These are phyloP conservation scores for Synanthedon tipuliformis DNA, from an alignment of 2,888 invertebrate species.

Conservation along the genomic window DNA sequence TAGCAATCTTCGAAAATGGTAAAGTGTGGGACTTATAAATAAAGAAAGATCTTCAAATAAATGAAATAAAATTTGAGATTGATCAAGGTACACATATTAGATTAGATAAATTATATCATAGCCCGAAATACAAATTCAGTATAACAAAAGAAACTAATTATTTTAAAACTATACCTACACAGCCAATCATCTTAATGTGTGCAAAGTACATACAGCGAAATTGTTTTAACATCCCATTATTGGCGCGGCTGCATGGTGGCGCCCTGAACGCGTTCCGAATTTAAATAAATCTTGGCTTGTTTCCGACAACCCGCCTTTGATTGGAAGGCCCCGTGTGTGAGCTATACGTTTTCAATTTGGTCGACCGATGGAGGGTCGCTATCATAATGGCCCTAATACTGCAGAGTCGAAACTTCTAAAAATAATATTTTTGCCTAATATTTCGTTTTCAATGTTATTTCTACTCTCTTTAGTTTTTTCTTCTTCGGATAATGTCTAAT, in stretches of 20 bases:
- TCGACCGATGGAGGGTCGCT: conserved; percentile 18
- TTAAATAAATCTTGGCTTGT: conserved; percentile 35
- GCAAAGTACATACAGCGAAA: conserved; percentile 4
- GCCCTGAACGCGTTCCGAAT: conserved; percentile 17
- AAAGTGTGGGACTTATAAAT: too few species aligned
- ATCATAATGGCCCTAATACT: background rate
- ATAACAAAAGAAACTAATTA: background rate
- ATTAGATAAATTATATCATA: too few species aligned
- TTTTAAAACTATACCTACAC: conserved; percentile 1
- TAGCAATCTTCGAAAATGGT: too few species aligned
- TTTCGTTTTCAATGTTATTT: too few species aligned
- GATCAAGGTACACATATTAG: too few species aligned
- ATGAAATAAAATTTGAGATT: too few species aligned
- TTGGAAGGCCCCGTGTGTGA: conserved; percentile 10
- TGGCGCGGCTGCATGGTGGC: conserved; percentile 4
- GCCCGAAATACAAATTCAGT: too few species aligned
- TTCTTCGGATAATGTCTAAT: too few species aligned
- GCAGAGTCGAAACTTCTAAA: too few species aligned
- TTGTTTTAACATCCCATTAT: conserved; percentile 3
- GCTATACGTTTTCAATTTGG: conserved; percentile 45
- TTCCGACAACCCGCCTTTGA: conserved; percentile 22
- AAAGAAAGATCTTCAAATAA: too few species aligned
- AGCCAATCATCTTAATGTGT: background rate
- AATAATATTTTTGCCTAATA: too few species aligned
- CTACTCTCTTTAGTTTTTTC: too few species aligned